Conservation (phyloP, 2,888 invertebrate species). For the Scaptomyza cyrtandrae region DNA sequence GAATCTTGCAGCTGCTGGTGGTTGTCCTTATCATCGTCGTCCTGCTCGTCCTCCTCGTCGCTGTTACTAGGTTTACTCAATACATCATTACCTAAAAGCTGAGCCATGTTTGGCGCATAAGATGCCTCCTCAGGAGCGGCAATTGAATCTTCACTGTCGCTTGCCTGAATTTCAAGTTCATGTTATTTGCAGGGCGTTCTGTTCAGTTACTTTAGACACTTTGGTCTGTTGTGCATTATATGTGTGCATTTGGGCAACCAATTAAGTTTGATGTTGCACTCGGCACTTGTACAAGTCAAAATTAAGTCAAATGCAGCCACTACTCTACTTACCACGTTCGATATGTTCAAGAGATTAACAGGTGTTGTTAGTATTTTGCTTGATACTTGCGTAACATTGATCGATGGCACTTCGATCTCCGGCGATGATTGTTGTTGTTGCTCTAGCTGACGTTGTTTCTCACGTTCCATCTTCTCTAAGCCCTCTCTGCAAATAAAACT, state of each 20-base stretch:
- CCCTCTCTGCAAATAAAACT: conserved; percentile 86
- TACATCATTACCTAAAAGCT: conserved; percentile 72
- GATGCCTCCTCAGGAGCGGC: conserved; percentile 53
- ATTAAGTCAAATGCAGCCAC: conserved; percentile 43
- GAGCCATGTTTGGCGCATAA: conserved; percentile 71
- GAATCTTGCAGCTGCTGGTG: conserved; percentile 6
- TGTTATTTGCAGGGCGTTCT: conserved; percentile 56
- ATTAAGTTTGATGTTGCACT: conserved; percentile 42
- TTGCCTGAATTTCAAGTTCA: conserved; percentile 81
- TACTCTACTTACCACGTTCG: conserved; percentile 67
- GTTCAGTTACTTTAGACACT: conserved; percentile 28
- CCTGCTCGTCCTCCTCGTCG: conserved; percentile 85
- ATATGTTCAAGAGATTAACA: conserved; percentile 75
- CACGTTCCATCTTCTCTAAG: conserved; percentile 98
- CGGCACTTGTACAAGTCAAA: conserved; percentile 42
- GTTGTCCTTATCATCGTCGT: conserved; percentile 10
- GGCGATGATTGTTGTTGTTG: conserved; percentile 85
- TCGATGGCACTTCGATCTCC: conserved; percentile 29
- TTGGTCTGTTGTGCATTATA: conserved; percentile 40
- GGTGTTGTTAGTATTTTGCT: conserved; percentile 70
- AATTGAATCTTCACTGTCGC: conserved; percentile 81
- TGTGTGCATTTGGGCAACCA: conserved; percentile 52
- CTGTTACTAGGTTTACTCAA: conserved; percentile 51
- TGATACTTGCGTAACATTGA: conserved; percentile 72
- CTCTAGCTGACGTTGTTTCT: conserved; percentile 94